Base-by-base conservation (phyloP, 2,113 vertebrate species). In the Noturus placidus region DNA sequence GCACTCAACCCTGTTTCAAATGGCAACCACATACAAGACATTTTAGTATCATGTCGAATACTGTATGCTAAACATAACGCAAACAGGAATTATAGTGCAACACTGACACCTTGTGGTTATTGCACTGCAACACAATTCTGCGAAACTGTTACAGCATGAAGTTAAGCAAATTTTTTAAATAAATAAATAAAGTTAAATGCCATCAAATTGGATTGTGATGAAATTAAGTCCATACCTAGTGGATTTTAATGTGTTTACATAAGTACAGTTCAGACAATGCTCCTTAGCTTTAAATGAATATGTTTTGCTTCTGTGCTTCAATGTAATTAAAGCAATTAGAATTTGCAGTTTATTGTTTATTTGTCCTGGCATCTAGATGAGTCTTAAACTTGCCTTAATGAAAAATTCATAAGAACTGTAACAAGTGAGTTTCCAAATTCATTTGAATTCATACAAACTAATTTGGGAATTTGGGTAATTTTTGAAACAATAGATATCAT, bases 51-150 rank as follows among this genome's bases (percentile, higher is more conserved):
- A 17, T 46, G 35, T 10, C 10, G 46, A 8, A 10, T 10, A 50
- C 9, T 19, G 14, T 33, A 9, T 80, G 54, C 50, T 11, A 33
- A 20, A 56, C 33, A 20, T 11, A 59, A 59, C 1, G 27, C n/a
- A 50, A 19, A 30, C 20, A 13, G 30, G 6, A 10, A 80, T 54
- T 70, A 33, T 2, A 69, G 15, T 52, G 76, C 35, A 77, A 89
- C 30, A 59, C 50, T 86, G 89, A 59, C 86, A 89, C 76, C 83
- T 78, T 30, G 50, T 83, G 86, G 83, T 2, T 10, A 83, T 25
- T 0, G 27, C 3, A 33, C 7, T 76, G 52, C 5, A 57, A 42
- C 30, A 82, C 57, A 25, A 25, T 33, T 38, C 74, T 20, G 15
- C 17, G 11, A 56, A 19, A 50, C 5, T 30, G 15, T 1, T 8